Base-by-base conservation (phyloP, 1,140 invertebrate species). In the Liolophura sinensis region DNA sequence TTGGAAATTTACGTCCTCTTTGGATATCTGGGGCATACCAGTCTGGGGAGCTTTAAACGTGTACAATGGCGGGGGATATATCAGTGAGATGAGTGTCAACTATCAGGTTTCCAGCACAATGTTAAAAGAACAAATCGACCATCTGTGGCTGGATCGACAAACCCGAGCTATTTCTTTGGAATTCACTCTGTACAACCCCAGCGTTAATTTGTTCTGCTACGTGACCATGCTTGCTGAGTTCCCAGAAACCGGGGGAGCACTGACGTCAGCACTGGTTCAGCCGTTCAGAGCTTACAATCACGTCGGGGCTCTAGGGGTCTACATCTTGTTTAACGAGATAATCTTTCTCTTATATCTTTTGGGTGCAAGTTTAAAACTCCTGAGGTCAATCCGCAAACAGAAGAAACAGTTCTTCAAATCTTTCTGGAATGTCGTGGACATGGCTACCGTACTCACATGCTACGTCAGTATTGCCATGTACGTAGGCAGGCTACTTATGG, bases 91-190 rank as follows among this genome's bases (percentile, higher is more conserved):
- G 3, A 66, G 70, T 54, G 72, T 78, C 6, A 76, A 79, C 59
- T 66, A 50, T n/a, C n/a, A 75, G 64, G 50, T 74, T 50, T 60
- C 70, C 62, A 59, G 56, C 48, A 48, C 65, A 47, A 72, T 71
- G 46, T 59, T 88, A 7, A 65, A 79, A 14, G 72, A 79, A 49
- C 65, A 88, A 9, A 68, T 84, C 27, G 62, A 73, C 0, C 63
- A 78, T 49, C 71, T 68, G 0, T 88, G 87, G 87, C 75, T 88
- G 18, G 87, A 88, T 69, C 65, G 78, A 20, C 71, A 80, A 22
- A 88, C 87, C 1, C 72, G 87, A 71, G 86, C 86, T 7, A 76
- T 88, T 27, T 82, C 88, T 64, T 73, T 87, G 11, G 87, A 88
- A 64, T 87, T 87, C 69, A 85, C 85, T 16, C 75, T 86, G 0